phyloP scores from a whole-genome alignment of 2,888 invertebrate species.

The Diogma glabrata region DNA sequence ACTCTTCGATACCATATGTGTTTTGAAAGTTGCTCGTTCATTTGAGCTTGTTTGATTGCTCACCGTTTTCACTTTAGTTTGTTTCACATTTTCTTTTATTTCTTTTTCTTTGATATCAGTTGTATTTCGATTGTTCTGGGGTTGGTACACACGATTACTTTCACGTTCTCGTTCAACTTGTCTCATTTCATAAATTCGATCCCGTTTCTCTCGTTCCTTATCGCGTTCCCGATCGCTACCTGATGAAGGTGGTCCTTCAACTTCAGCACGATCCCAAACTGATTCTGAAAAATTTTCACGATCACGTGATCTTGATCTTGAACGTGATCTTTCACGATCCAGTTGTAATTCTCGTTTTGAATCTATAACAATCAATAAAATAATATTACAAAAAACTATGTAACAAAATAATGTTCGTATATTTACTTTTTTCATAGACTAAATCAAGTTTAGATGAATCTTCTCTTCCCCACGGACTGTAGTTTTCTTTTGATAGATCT shows the following conservation, averaged over 20 bases:
- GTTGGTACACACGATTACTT: conserved; percentile 36
- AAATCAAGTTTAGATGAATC: conserved; percentile 36
- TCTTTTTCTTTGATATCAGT: conserved; percentile 14
- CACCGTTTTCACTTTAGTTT: conserved; percentile 29
- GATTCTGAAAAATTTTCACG: conserved; percentile 37
- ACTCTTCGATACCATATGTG: conserved; percentile 60
- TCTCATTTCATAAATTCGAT: conserved; percentile 34
- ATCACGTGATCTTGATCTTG: conserved; percentile 35
- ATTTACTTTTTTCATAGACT: conserved; percentile 30
- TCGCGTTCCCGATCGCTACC: conserved; percentile 36
- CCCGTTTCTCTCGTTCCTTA: conserved; percentile 35
- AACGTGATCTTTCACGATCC: conserved; percentile 33
- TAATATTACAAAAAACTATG: not conserved
- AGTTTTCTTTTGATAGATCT: conserved; percentile 40
- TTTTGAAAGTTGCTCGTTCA: conserved; percentile 53
- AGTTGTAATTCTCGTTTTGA: conserved; percentile 30
- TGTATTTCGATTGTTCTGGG: conserved; percentile 22
- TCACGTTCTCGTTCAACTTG: conserved; percentile 37
- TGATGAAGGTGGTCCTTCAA: conserved; percentile 35
- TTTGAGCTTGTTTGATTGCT: conserved; percentile 26
- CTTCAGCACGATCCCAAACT: conserved; percentile 37
- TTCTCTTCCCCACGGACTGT: conserved; percentile 37
- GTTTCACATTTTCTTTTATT: conserved; percentile 16
- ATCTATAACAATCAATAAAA: not conserved
- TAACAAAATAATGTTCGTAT: conserved; percentile 8